These are phyloP conservation scores for Motacilla tschutschensis DNA, from an alignment of 2,113 vertebrate genomes.

Conservation along the genomic window DNA sequence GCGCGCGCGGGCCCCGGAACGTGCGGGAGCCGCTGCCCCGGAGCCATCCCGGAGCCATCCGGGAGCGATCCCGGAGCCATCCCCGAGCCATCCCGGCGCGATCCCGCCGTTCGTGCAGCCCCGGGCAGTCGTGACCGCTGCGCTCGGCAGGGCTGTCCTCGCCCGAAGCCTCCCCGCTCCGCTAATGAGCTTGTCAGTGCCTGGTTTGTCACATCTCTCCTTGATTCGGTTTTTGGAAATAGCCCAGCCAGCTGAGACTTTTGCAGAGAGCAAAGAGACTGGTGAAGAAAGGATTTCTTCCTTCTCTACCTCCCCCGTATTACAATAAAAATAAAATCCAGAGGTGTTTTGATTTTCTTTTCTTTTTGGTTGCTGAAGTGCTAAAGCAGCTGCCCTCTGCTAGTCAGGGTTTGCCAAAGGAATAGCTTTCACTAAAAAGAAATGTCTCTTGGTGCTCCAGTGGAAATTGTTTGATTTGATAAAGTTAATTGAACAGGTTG, in stretches of 20 bases:
- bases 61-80: fast-evolving
- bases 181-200: neutral
- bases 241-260: neutral
- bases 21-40: neutral
- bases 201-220: neutral
- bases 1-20: fast-evolving
- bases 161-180: neutral
- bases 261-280: neutral
- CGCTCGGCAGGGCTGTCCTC: neutral
- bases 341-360: neutral
- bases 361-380: neutral
- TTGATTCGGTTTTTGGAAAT: neutral
- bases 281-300: neutral
- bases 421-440: neutral
- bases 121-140: fast-evolving
- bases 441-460: neutral
- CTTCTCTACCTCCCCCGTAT: fast-evolving
- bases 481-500: neutral
- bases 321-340: neutral
- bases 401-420: neutral
- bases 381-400: neutral
- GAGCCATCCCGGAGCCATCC: neutral
- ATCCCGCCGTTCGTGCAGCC: neutral
- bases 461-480: constrained; percentile 15
- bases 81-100: neutral